These are phyloP conservation scores for Ormyrus rosae DNA, from an alignment of 2,888 invertebrate genomes.

Conservation along the genomic window DNA sequence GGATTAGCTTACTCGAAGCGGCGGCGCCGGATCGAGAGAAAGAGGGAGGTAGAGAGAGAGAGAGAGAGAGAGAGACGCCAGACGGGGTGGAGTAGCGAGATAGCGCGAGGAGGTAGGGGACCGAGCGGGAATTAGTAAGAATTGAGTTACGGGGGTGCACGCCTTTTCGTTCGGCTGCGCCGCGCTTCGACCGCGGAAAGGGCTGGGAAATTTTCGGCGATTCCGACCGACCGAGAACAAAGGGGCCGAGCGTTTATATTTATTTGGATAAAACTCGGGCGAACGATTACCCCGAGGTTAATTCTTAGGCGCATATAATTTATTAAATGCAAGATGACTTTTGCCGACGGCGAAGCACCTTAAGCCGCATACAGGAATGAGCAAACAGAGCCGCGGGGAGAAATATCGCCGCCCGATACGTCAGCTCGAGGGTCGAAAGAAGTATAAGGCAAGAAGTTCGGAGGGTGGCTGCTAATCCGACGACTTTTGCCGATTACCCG, in stretches of 20 bases:
- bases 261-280: too few relatives aligned
- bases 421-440: background rate
- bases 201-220: background rate
- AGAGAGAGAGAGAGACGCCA: background rate
- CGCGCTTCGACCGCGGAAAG: background rate
- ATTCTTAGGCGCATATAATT: too few relatives aligned
- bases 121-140: conserved; percentile 31
- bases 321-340: too few relatives aligned
- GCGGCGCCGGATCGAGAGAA: background rate
- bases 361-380: too few relatives aligned
- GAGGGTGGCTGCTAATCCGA: conserved; percentile 61
- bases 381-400: too few relatives aligned
- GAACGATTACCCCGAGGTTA: too few relatives aligned
- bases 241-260: too few relatives aligned
- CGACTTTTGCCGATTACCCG: conserved; percentile 62
- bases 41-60: background rate
- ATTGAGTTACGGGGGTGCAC: conserved; percentile 18
- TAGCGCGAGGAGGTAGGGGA: conserved; percentile 11
- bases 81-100: conserved; percentile 20
- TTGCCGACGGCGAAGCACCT: too few relatives aligned
- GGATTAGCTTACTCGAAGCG: background rate
- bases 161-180: background rate
- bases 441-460: background rate
- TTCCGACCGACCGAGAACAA: too few relatives aligned
- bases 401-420: too few relatives aligned